These are phyloP conservation scores for Augochlora pura DNA, from an alignment of 1,140 invertebrate genomes.

Conservation along the genomic window DNA sequence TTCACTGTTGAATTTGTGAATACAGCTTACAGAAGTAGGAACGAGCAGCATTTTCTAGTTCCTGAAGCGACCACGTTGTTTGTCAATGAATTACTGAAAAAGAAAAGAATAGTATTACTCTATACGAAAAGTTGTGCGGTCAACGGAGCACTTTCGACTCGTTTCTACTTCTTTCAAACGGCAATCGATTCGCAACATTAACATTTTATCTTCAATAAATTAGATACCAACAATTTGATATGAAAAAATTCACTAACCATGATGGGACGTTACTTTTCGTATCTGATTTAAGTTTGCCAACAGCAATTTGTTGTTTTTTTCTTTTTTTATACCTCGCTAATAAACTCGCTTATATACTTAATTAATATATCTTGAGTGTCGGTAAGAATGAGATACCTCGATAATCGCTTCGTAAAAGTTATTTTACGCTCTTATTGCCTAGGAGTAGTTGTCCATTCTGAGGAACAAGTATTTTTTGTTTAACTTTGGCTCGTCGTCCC, in stretches of 20 bases:
- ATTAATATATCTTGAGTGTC: conserved; percentile 37
- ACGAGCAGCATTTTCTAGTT: conserved; percentile 20
- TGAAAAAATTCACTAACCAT: conserved; percentile 63
- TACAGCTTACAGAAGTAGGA: conserved; percentile 40
- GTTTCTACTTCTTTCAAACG: conserved; percentile 47
- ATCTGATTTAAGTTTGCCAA: conserved; percentile 54
- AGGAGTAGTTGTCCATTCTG: conserved; percentile 47
- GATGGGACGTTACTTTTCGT: conserved; percentile 56
- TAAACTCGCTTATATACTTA: conserved; percentile 42
- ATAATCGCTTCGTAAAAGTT: conserved; percentile 40
- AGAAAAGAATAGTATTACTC: background rate
- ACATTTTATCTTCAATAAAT: conserved; percentile 43
- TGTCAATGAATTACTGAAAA: background rate
- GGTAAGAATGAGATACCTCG: conserved; percentile 31
- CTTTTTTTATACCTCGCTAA: conserved; percentile 12
- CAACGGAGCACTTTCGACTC: conserved; percentile 33
- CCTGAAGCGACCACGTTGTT: background rate
- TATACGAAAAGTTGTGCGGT: conserved; percentile 7
- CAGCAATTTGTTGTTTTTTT: conserved; percentile 29
- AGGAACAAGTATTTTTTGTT: conserved; percentile 42
- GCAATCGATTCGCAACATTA: conserved; percentile 29
- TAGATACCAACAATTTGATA: conserved; percentile 58
- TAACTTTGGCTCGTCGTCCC: conserved; percentile 32
- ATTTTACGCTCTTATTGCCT: conserved; percentile 52
- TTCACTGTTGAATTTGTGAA: conserved; percentile 29